phyloP scores from a whole-genome alignment of 2,888 invertebrate species.

The Orthosia gothica region DNA sequence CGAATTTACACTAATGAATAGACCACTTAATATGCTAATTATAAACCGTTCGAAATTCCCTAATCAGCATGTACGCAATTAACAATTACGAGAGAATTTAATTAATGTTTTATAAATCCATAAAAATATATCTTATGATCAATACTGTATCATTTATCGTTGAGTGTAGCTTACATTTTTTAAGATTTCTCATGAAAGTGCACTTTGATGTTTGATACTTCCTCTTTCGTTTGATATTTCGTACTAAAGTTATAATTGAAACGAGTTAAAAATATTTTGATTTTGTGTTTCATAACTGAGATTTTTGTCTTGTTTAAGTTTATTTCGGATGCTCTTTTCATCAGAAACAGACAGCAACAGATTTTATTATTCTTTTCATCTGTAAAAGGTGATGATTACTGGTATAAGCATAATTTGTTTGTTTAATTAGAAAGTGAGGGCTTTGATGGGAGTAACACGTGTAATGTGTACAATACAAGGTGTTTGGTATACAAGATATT shows the following conservation, averaged over 20 bases:
- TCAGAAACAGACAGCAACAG: background rate
- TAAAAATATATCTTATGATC: slow-evolving; percentile 32
- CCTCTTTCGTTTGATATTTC: slow-evolving; percentile 40
- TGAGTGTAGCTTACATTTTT: slow-evolving; percentile 14
- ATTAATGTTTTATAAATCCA: slow-evolving; percentile 43
- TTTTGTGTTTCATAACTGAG: slow-evolving; percentile 18
- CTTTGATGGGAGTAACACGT: slow-evolving; percentile 25
- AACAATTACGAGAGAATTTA: slow-evolving; percentile 41
- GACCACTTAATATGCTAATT: slow-evolving; percentile 45
- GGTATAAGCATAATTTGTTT: slow-evolving; percentile 14
- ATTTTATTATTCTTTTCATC: slow-evolving; percentile 35
- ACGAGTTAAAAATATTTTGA: slow-evolving; percentile 51
- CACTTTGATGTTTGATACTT: slow-evolving; percentile 56
- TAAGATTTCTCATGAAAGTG: slow-evolving; percentile 19
- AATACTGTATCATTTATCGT: slow-evolving; percentile 24
- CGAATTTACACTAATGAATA: slow-evolving; percentile 29
- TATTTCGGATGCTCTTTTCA: background rate
- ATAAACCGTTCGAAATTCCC: slow-evolving; percentile 29
- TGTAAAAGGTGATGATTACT: slow-evolving; percentile 18
- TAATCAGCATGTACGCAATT: slow-evolving; percentile 41
- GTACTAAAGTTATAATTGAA: slow-evolving; percentile 39
- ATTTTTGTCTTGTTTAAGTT: slow-evolving; percentile 30
- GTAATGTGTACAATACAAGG: background rate
- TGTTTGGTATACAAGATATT: background rate
- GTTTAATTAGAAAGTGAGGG: background rate